Conservation (phyloP, 1,140 invertebrate species). For the Drosophila takahashii region DNA sequence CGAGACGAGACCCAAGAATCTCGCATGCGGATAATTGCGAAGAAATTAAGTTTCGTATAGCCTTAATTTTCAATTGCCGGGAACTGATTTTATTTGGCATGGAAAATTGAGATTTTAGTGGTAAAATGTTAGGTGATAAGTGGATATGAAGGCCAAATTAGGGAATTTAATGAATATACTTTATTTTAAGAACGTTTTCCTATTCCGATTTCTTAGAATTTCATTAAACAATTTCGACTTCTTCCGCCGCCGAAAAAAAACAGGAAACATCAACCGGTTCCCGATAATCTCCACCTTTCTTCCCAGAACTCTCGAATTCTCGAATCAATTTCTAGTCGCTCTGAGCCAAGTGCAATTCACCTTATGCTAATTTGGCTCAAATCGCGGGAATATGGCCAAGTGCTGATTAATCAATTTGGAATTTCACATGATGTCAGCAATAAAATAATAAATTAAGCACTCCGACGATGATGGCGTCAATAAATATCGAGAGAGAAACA, state of each 20-base stretch:
- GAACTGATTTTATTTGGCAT: constrained; percentile 35
- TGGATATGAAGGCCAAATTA: no score
- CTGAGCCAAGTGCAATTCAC: constrained; percentile 51
- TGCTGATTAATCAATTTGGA: constrained; percentile 61
- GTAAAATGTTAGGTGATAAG: neutral
- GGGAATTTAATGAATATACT: no score
- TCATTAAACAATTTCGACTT: constrained; percentile 2
- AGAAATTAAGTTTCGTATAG: constrained; percentile 25
- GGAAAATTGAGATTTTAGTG: neutral
- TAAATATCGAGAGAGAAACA: neutral
- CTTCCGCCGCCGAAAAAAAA: neutral
- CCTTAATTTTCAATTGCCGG: constrained; percentile 48
- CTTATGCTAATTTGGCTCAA: constrained; percentile 58
- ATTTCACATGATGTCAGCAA: constrained; percentile 78
- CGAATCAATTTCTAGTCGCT: constrained; percentile 24
- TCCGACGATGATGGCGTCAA: constrained; percentile 44
- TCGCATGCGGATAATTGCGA: constrained; percentile 51
- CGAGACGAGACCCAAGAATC: constrained; percentile 25
- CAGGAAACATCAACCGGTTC: constrained; percentile 13
- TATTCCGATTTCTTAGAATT: neutral
- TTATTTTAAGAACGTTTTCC: neutral
- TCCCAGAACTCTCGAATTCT: constrained; percentile 31
- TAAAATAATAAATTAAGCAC: constrained; percentile 57
- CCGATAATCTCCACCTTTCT: constrained; percentile 14
- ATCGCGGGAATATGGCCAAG: constrained; percentile 10